phyloP scores from a whole-genome alignment of 2,113 vertebrate genomes.

The Mellivora capensis region DNA sequence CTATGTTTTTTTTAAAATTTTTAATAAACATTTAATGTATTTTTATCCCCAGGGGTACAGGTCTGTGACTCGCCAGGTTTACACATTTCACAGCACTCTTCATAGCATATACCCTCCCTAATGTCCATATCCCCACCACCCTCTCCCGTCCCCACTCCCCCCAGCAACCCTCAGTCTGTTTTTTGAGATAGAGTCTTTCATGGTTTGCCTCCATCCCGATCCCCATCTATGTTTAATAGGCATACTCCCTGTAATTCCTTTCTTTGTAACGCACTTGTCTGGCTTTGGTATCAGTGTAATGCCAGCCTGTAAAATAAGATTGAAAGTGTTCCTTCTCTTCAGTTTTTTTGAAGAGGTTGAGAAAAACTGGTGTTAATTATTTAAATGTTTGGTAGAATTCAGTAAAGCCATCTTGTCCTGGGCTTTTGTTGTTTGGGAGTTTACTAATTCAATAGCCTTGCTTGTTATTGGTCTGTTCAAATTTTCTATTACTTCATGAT shows the following conservation, averaged over 20 bases:
- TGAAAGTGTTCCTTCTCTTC: background rate
- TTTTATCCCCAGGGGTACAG: too few species aligned
- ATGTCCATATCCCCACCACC: too few species aligned
- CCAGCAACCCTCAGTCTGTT: too few species aligned
- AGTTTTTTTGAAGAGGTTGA: background rate
- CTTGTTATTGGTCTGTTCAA: background rate
- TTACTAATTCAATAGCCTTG: background rate
- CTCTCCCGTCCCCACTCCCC: too few species aligned
- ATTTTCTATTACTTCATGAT: background rate
- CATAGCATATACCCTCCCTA: too few species aligned
- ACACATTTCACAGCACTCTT: too few species aligned
- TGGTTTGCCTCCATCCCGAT: too few species aligned
- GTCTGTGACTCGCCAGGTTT: too few species aligned
- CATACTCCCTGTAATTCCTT: background rate
- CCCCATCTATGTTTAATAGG: background rate
- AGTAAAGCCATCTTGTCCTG: background rate
- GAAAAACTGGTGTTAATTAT: background rate
- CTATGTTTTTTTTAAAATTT: too few species aligned
- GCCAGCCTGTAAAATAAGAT: background rate
- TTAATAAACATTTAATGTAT: too few species aligned
- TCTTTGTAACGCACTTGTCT: background rate
- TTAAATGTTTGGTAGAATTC: background rate
- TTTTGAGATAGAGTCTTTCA: too few species aligned
- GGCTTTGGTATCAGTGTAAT: background rate
- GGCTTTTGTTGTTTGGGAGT: background rate